Conservation (phyloP, 2,797 vertebrate genomes). For the Periparus ater region DNA sequence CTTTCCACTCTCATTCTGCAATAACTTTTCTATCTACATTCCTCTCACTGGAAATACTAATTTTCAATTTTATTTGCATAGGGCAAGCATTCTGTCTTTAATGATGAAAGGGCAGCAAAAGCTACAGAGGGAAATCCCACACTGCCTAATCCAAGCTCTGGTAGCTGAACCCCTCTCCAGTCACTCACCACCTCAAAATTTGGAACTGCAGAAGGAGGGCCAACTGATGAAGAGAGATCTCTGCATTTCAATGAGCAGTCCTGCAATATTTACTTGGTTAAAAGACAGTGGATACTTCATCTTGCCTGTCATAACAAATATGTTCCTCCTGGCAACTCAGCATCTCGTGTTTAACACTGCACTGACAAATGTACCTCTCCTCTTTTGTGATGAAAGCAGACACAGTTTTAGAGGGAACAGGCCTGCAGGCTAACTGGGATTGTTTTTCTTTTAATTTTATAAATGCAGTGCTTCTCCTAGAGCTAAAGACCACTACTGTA, state of each 20-base stretch:
- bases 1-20: not conserved
- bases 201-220: not conserved
- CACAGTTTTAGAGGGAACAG: not conserved
- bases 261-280: constrained; percentile 35
- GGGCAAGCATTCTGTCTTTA: not conserved
- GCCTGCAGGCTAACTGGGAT: not conserved
- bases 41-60: not conserved
- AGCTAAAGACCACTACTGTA: not conserved
- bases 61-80: not conserved
- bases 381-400: not conserved
- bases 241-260: constrained; percentile 18
- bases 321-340: constrained; percentile 16
- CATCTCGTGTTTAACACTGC: not conserved
- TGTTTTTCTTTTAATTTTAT: not conserved
- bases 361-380: not conserved
- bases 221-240: not conserved
- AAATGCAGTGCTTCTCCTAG: not conserved
- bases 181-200: not conserved
- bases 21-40: not conserved
- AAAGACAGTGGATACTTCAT: constrained; percentile 32
- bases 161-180: not conserved
- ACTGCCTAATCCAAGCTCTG: not conserved
- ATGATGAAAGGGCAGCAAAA: not conserved
- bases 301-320: constrained; percentile 55
- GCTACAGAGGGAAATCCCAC: not conserved